These are phyloP conservation scores for Rhynchopsitta pachyrhyncha DNA, from an alignment of 2,113 vertebrate species.

Conservation along the genomic window DNA sequence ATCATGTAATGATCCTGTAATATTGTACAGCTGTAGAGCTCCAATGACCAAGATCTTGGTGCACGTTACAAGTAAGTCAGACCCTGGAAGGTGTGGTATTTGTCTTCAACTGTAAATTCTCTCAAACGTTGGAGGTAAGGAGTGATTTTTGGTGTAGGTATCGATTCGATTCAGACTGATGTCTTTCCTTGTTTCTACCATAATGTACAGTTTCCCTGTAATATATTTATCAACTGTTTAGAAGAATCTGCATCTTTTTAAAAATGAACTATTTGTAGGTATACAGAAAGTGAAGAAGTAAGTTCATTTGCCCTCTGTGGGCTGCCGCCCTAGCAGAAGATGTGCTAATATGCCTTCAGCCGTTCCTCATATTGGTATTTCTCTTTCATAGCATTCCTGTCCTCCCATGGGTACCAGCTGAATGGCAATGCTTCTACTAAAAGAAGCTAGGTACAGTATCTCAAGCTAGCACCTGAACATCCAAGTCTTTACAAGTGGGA, in stretches of 20 bases:
- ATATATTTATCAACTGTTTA: not conserved
- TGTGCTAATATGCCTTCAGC: not conserved
- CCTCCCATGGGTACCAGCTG: not conserved
- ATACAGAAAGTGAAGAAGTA: not conserved
- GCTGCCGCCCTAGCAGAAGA: not conserved
- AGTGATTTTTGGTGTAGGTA: not conserved
- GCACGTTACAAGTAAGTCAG: not conserved
- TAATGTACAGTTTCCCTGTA: not conserved
- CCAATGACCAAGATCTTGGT: not conserved
- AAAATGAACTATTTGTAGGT: not conserved
- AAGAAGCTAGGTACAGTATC: not conserved
- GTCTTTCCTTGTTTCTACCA: not conserved
- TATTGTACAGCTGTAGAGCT: not conserved
- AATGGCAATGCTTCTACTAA: not conserved
- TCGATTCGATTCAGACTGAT: not conserved
- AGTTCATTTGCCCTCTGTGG: not conserved
- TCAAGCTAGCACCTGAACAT: not conserved
- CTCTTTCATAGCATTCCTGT: not conserved
- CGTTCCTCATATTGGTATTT: not conserved
- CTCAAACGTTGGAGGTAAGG: not conserved
- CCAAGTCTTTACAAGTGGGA: not conserved
- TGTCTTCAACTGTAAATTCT: not conserved
- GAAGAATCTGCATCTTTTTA: not conserved
- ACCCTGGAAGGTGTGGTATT: not conserved
- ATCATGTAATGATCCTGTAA: not conserved